A percentile compares a stretch with the other conserved stretches of the same genome.
Conservation (phyloP, 2,888 invertebrate genomes). For the Andricus quercusramuli region DNA sequence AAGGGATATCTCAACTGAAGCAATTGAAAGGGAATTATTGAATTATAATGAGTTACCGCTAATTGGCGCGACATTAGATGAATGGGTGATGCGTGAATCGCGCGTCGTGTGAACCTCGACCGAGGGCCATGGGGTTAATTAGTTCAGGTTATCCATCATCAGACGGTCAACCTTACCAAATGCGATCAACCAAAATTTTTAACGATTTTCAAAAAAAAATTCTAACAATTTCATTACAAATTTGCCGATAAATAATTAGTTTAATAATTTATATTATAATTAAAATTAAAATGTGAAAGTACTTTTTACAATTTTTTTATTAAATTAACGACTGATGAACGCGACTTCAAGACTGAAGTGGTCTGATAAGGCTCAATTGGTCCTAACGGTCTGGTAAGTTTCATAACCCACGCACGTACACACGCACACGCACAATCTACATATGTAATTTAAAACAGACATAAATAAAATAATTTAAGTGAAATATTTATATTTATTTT, state of each 20-base stretch:
- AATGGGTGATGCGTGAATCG: constrained; percentile 28
- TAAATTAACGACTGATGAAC: background rate
- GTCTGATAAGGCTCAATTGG: constrained; percentile 52
- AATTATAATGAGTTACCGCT: constrained; percentile 44
- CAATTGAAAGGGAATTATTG: background rate
- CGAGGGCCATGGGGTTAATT: constrained; percentile 68
- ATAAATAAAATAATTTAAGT: background rate
- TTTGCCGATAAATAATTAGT: background rate
- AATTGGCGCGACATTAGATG: constrained; percentile 47
- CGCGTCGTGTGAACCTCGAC: constrained; percentile 68
- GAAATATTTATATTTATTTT: no score
- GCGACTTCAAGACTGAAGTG: constrained; percentile 14
- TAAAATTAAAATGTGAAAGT: background rate
- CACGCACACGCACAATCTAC: constrained; percentile 3
- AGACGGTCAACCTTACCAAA: background rate
- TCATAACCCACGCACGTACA: constrained; percentile 38
- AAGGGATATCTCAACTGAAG: background rate
- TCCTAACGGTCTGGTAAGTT: constrained; percentile 45
- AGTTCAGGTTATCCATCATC: constrained; percentile 61
- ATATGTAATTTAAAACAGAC: background rate
- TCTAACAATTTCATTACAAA: no score
- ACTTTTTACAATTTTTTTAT: background rate
- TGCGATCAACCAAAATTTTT: background rate
- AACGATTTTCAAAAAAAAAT: background rate
- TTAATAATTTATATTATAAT: background rate